Base-by-base conservation (phyloP, 1,140 invertebrate genomes). In the Hestina assimilis region DNA sequence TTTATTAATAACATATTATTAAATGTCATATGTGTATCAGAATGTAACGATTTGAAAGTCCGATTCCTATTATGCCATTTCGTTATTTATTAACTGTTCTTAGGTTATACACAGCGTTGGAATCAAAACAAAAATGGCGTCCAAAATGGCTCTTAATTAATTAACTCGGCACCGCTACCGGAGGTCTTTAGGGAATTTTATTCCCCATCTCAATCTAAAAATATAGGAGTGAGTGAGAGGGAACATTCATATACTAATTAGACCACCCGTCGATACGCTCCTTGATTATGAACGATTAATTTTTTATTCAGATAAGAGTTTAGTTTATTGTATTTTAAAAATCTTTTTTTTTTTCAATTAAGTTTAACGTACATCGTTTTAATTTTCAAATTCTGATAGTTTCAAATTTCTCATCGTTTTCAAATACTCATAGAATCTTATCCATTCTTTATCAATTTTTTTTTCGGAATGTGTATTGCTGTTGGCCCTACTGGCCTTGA, bases 251-350 rank as follows among this genome's bases (percentile, higher is more conserved):
- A 43, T 52, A 72, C 66, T 73, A 77, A 75, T 75, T 71, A 64
- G 67, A 66, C 75, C 72, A 68, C 75, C 75, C 70, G 67, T 61
- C 59, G 72, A 60, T 75, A 62, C 45, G 52, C 15, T 51, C 52
- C 60, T 63, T 69, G 68, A 77, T 77, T 65, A 63, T 28, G 55
- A 41, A 46, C 54, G 50, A 65, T 59, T 70, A 69, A 66, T 74
- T 68, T 61, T 50, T 61, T 67, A 58, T 19, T 19, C 12, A 14
- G n/a, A 8, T 14, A n/a, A 38, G n/a, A n/a, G n/a, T n/a, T n/a
- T n/a, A n/a, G n/a, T n/a, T n/a, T n/a, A n/a, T n/a, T n/a, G n/a
- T n/a, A n/a, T n/a, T n/a, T n/a, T n/a, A n/a, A n/a, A n/a, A n/a
- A n/a, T n/a, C n/a, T n/a, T n/a, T n/a, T n/a, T n/a, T n/a, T n/a